phyloP scores from a whole-genome alignment of 2,888 invertebrate genomes.

The Erynnis tages region DNA sequence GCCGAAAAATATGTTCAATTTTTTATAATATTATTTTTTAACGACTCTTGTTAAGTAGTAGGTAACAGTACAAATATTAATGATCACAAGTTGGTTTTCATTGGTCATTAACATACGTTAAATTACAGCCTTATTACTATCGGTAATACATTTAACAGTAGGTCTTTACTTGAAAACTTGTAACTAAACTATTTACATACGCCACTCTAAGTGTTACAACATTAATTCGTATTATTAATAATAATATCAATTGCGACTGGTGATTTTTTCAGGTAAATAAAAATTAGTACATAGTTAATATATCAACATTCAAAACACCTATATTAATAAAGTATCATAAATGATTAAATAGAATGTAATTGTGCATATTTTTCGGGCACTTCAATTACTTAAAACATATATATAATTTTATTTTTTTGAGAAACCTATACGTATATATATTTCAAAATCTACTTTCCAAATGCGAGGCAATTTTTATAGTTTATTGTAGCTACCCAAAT shows the following conservation, averaged over 20 bases:
- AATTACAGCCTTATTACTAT: constrained; percentile 75
- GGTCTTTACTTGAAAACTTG: constrained; percentile 64
- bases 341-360: constrained; percentile 9
- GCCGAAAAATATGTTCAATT: constrained; percentile 82
- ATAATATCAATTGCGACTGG: constrained; percentile 24
- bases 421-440: constrained; percentile 70
- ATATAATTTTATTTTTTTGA: constrained; percentile 71
- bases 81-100: constrained; percentile 83
- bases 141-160: constrained; percentile 74
- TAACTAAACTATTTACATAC: constrained; percentile 64
- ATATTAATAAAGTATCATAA: constrained; percentile 1
- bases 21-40: constrained; percentile 81
- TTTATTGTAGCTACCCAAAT: constrained; percentile 57
- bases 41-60: constrained; percentile 83
- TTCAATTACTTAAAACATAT: constrained; percentile 63
- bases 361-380: constrained; percentile 61
- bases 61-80: constrained; percentile 83
- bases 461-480: constrained; percentile 80
- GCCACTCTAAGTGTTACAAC: constrained; percentile 27
- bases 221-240: constrained; percentile 29
- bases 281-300: not conserved
- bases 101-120: constrained; percentile 83
- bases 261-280: constrained; percentile 4
- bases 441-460: constrained; percentile 80
- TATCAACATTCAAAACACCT: constrained; percentile 7